Evolutionary conservation across 2,888 invertebrate species (phyloP), one percentile per base, ranked within the genome.

Genomic region (Eristalis arbustorum): DNA sequence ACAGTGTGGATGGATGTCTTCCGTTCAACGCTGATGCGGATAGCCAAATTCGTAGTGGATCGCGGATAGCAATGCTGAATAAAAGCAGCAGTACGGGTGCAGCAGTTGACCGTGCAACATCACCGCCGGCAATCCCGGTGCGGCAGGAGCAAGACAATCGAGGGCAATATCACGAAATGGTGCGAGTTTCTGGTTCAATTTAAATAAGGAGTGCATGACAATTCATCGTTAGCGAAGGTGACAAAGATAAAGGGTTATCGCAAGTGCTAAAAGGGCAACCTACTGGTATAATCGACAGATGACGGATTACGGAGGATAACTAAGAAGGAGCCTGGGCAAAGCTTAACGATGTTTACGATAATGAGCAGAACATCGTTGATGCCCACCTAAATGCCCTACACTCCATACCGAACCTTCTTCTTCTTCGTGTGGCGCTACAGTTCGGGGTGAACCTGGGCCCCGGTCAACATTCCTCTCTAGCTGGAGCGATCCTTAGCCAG

Each of bases 101-200:
- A 31, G 31, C 10, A 10, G 8, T 31, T 31, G 31, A 31, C 31
- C 31, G 31, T 31, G 31, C 31, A 31, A 31, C 31, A 31, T 10
- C 31, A 31, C 31, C 31, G 31, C 31, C 10, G 31, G 28, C 59
- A 3, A 66, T 74, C 8, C 67, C 59, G 13, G 59, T 75, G 34
- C 75, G 59, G 13, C 75, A 75, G 13, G 59, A 67, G 67, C 61
- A 42, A 6, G 25, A 25, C 25, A 25, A 2, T 25, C 13, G 37
- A n/a, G 14, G 69, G 77, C 34, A 64, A 63, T 14, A 28, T 71
- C 28, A 64, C 77, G 3, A 71, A 66, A 22, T 64, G 64, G 64
- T 63, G 63, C 2, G 69, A 63, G 14, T 71, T 63, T 49, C 57
- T 63, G 11, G 71, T 71, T 37, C 1, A 14, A 1, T 76, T 68